Conservation (phyloP, 2,888 invertebrate species). For the Gymnosoma rotundatum region DNA sequence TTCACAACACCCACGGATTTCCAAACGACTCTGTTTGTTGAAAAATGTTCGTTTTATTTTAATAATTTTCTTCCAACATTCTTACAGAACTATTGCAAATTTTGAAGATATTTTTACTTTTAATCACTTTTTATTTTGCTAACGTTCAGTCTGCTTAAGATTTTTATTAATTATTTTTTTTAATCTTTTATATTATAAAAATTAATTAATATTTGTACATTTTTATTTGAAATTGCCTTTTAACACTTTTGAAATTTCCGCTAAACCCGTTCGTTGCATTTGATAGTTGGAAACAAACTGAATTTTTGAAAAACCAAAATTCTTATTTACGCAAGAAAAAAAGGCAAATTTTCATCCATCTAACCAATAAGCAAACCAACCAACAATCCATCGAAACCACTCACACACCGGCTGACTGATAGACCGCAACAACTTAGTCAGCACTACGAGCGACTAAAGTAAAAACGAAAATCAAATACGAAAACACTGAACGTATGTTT, state of each 20-base stretch:
- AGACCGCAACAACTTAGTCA: conserved; percentile 33
- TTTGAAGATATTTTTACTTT: conserved; percentile 26
- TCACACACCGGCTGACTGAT: conserved; percentile 36
- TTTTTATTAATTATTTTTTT: not conserved
- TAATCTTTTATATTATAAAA: not conserved
- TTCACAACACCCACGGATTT: conserved; percentile 62
- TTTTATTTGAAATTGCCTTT: conserved; percentile 3
- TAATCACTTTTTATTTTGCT: not conserved
- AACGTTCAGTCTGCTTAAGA: not conserved
- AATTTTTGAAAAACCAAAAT: conserved; percentile 72
- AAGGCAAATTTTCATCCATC: conserved; percentile 71
- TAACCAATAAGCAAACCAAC: conserved; percentile 32
- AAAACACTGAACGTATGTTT: conserved; percentile 30
- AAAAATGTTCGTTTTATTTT: conserved; percentile 26
- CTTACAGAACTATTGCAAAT: conserved; percentile 4
- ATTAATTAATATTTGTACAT: conserved; percentile 5
- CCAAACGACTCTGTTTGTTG: conserved; percentile 44
- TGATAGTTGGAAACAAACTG: conserved; percentile 73
- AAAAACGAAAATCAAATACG: not conserved
- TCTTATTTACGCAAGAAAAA: conserved; percentile 72
- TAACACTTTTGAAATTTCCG: conserved; percentile 41
- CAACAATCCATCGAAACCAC: conserved; percentile 55
- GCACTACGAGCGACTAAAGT: conserved; percentile 45
- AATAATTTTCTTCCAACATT: conserved; percentile 16
- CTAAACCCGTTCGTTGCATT: conserved; percentile 71